Base-by-base conservation (phyloP, 2,113 vertebrate genomes). In the Psilopogon haemacephalus region DNA sequence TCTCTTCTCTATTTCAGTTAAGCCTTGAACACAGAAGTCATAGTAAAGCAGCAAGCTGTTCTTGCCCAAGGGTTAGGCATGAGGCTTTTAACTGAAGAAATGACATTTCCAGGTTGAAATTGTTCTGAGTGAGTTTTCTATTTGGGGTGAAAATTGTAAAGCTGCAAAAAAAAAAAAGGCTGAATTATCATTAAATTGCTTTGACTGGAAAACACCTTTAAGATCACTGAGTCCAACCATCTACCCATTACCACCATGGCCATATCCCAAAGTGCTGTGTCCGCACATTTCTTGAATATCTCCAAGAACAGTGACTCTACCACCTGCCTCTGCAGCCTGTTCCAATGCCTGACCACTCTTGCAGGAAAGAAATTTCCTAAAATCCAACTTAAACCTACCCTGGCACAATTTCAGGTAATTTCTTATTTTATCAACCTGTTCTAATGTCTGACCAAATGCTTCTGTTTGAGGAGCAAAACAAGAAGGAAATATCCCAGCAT, bases 1-100 rank as follows among this genome's bases (percentile, higher is more conserved):
- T 95, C 84, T 94, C 60, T 54, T 76, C 37, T 92, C 63, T 93
- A 80, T 86, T 94, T 95, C 75, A 83, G 44, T 94, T 77, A 80
- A 91, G 60, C 26, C 68, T 65, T 80, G 52, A 74, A 80, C 3
- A 9, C 24, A 77, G 37, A 90, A 85, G 40, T 52, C 78, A 64
- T 72, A 76, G n/a, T 54, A 67, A 89, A 69, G 44, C 28, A 68
- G 40, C 1, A 4, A 92, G 56, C 35, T 85, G 35, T 38, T 80
- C 56, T 60, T 91, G 62, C 85, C 54, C 30, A 48, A 15, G 56
- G 46, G 21, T 74, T 89, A 56, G 44, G 52, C 10, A 23, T n/a
- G 44, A 93, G 44, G n/a, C 56, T 94, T 86, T 91, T 78, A 33
- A 55, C 26, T 42, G 55, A 21, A 13, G 40, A 73, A 79, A 63